Percentiles rank a stretch among this genome's conserved stretches.
These are phyloP conservation scores for Synodontis membranacea DNA, from an alignment of 2,113 vertebrate genomes.

Conservation along the genomic window DNA sequence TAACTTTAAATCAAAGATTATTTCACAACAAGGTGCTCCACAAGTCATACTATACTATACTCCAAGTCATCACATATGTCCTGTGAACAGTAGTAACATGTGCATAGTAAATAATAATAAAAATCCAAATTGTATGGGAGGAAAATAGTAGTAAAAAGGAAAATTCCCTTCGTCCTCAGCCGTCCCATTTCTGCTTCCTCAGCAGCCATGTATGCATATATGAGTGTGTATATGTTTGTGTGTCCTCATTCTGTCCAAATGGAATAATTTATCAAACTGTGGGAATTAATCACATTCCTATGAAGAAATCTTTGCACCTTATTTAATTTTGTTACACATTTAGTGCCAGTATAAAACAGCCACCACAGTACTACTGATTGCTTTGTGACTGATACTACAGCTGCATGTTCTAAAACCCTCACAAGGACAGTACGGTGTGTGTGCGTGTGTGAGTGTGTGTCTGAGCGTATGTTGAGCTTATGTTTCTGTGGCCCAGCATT, in stretches of 20 bases:
- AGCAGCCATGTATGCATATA: neutral
- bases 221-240: neutral
- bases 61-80: neutral
- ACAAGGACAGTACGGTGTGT: too few relatives aligned
- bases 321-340: too few relatives aligned
- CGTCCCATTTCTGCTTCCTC: neutral
- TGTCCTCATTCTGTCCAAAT: neutral
- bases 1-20: neutral
- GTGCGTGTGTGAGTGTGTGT: too few relatives aligned
- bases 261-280: neutral
- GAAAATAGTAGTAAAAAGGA: neutral
- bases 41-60: neutral
- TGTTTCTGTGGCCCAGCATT: conserved; percentile 35
- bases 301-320: neutral
- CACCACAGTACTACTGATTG: too few relatives aligned
- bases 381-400: too few relatives aligned
- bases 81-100: neutral
- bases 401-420: too few relatives aligned
- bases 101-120: neutral
- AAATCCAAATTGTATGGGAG: neutral
- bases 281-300: neutral
- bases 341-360: too few relatives aligned
- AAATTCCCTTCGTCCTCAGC: neutral
- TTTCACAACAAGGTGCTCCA: neutral
- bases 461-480: conserved; percentile 40